A percentile compares a stretch with the other conserved stretches of the same genome.
These are phyloP conservation scores for Holotrichia oblita DNA, from an alignment of 1,140 invertebrate genomes.

Conservation along the genomic window DNA sequence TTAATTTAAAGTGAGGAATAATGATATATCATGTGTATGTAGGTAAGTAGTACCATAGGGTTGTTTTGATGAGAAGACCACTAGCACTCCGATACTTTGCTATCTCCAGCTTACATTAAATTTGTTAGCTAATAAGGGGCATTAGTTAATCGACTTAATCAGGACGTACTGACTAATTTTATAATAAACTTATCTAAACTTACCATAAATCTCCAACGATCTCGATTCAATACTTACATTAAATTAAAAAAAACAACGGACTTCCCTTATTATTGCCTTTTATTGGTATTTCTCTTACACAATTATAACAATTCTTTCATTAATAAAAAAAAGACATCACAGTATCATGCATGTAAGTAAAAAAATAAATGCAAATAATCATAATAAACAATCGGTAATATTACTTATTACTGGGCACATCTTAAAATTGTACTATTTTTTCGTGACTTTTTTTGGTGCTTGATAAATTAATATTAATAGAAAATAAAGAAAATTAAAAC, in stretches of 20 bases:
- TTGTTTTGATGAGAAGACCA: too few species aligned
- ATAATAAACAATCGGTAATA: slow-evolving; percentile 1
- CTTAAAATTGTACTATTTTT: neutral
- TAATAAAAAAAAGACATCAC: slow-evolving; percentile 1
- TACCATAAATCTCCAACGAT: neutral
- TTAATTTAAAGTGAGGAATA: too few species aligned
- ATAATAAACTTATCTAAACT: neutral
- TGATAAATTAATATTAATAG: neutral
- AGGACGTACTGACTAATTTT: neutral
- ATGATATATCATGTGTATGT: too few species aligned
- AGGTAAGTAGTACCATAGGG: too few species aligned
- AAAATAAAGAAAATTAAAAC: neutral
- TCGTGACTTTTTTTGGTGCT: neutral
- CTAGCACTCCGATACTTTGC: too few species aligned
- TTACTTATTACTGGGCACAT: neutral
- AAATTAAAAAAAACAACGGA: neutral
- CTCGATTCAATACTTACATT: slow-evolving; percentile 8
- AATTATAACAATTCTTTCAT: slow-evolving; percentile 24
- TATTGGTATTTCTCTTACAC: slow-evolving; percentile 2
- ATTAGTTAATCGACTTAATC: neutral
- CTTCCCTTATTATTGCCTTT: slow-evolving; percentile 17
- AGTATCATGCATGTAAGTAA: slow-evolving; percentile 21
- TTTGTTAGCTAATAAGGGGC: too few species aligned
- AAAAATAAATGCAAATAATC: slow-evolving; percentile 38
- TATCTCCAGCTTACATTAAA: too few species aligned